A percentile compares a stretch with the other conserved stretches of the same genome.
Evolutionary conservation across 1,140 invertebrate species (phyloP).

Genomic region (Alviniconcha marisindica): DNA sequence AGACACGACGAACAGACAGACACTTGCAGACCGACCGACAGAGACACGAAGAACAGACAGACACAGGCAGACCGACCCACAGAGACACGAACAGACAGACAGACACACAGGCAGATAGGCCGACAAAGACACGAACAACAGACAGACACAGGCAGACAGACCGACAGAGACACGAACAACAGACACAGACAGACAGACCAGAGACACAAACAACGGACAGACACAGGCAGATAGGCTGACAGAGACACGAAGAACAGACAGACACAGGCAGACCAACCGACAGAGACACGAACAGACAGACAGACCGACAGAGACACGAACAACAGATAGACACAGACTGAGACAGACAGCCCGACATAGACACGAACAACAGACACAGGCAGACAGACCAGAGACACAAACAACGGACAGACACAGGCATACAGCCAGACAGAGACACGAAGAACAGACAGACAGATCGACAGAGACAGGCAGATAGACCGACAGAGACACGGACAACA

Average conservation of each 20-base stretch:
- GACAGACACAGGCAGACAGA: too few relatives aligned
- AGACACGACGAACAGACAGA: too few relatives aligned
- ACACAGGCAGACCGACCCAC: neutral
- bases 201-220: neutral
- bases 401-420: neutral
- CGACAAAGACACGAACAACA: too few relatives aligned
- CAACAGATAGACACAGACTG: constrained; percentile 2
- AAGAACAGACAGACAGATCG: constrained; percentile 23
- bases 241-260: constrained; percentile 32
- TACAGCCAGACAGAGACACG: constrained; percentile 30
- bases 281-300: constrained; percentile 20
- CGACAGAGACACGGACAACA: neutral
- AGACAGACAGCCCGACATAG: neutral
- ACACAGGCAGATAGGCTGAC: constrained; percentile 5
- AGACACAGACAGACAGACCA: constrained; percentile 22
- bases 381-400: neutral
- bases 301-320: too few relatives aligned
- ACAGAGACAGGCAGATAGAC: constrained; percentile 27
- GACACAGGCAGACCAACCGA: too few relatives aligned
- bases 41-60: neutral
- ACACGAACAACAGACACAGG: neutral
- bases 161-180: neutral
- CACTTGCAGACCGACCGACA: too few relatives aligned
- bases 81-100: neutral
- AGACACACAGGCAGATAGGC: neutral